phyloP scores from a whole-genome alignment of 2,113 vertebrate genomes.

The Silurus meridionalis region DNA sequence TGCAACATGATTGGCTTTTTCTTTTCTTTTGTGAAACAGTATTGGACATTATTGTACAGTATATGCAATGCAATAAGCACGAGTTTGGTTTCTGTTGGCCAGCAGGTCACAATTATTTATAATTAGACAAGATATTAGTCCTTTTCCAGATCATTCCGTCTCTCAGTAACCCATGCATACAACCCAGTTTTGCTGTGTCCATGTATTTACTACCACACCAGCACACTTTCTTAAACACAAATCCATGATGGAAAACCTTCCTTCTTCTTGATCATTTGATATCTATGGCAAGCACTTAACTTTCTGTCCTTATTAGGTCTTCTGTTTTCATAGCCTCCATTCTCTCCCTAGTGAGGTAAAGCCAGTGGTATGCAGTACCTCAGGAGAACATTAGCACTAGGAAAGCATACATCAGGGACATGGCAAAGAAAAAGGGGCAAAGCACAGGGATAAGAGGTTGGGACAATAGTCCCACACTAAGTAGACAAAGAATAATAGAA shows the following conservation, averaged over 20 bases:
- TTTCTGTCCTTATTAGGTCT: background rate
- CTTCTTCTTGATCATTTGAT: background rate
- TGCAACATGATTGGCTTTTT: background rate
- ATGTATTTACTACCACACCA: background rate
- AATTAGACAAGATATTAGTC: too few species aligned
- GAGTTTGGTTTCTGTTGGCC: background rate
- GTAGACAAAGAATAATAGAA: slow-evolving; percentile 67
- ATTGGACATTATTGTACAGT: background rate
- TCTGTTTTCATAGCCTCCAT: background rate
- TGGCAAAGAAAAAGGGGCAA: slow-evolving; percentile 52
- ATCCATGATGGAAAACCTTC: background rate
- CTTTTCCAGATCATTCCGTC: background rate
- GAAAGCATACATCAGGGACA: slow-evolving; percentile 67
- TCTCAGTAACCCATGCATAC: background rate
- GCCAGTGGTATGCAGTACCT: slow-evolving; percentile 38
- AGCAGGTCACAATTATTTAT: background rate
- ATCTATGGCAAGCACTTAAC: background rate
- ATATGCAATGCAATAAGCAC: background rate
- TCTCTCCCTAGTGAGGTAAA: background rate
- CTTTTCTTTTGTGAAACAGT: background rate
- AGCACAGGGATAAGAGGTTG: slow-evolving; percentile 56
- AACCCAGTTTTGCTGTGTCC: background rate
- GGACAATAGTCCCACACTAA: slow-evolving; percentile 61
- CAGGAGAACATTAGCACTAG: slow-evolving; percentile 57
- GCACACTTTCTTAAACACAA: background rate